These are phyloP conservation scores for Syritta pipiens DNA, from an alignment of 2,888 invertebrate species.

Conservation along the genomic window DNA sequence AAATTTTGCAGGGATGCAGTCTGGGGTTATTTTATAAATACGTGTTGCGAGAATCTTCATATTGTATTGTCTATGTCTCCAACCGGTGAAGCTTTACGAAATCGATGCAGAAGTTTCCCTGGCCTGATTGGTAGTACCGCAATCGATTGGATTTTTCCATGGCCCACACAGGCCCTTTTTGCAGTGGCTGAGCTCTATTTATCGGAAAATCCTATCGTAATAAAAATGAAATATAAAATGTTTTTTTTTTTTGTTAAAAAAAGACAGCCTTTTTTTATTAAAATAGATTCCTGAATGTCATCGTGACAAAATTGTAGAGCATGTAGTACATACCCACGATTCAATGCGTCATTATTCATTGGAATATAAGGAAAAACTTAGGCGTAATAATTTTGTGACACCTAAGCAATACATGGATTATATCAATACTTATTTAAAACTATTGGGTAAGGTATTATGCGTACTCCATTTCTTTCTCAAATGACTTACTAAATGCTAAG, in stretches of 20 bases:
- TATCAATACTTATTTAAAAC: slow-evolving; percentile 87
- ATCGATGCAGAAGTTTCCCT: slow-evolving; percentile 93
- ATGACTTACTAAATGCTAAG: no score
- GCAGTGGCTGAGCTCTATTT: slow-evolving; percentile 93
- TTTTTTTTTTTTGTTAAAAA: slow-evolving; percentile 3
- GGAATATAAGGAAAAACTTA: slow-evolving; percentile 86
- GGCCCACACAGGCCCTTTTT: slow-evolving; percentile 93
- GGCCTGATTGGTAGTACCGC: slow-evolving; percentile 94
- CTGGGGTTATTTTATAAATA: slow-evolving; percentile 90
- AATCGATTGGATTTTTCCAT: slow-evolving; percentile 96
- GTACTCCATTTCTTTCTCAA: no score
- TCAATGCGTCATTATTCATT: slow-evolving; percentile 86
- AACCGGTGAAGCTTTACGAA: slow-evolving; percentile 89
- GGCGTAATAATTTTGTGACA: slow-evolving; percentile 92
- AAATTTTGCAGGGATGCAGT: slow-evolving; percentile 84
- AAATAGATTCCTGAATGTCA: slow-evolving; percentile 84
- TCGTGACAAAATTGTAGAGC: slow-evolving; percentile 86
- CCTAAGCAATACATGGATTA: slow-evolving; percentile 95
- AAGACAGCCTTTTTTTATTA: not conserved
- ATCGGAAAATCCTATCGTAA: slow-evolving; percentile 83
- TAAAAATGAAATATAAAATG: not conserved
- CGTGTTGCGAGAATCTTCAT: slow-evolving; percentile 90
- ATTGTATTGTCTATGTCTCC: slow-evolving; percentile 96
- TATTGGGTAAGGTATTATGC: slow-evolving; percentile 83
- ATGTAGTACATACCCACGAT: slow-evolving; percentile 92